A percentile compares a stretch with the other conserved stretches of the same genome.
phyloP scores from a whole-genome alignment of 2,797 vertebrate genomes.

The Falco biarmicus region DNA sequence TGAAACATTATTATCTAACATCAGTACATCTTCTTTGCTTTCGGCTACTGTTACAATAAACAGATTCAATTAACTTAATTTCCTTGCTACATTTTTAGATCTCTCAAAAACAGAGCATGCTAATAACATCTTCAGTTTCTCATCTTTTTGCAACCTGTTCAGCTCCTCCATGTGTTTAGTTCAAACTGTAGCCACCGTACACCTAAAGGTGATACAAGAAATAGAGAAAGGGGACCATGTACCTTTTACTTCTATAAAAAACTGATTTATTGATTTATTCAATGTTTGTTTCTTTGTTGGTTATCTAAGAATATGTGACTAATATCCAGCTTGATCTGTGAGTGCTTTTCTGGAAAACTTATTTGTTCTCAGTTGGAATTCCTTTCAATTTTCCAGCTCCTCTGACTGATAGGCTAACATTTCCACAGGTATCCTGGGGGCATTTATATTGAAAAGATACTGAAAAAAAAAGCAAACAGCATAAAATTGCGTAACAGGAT shows the following conservation, averaged over 20 bases:
- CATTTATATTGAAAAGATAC: not conserved
- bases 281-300: not conserved
- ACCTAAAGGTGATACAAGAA: not conserved
- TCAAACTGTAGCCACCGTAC: not conserved
- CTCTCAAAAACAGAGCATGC: not conserved
- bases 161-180: not conserved
- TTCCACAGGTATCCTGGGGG: not conserved
- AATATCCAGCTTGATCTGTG: not conserved
- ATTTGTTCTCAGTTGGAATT: not conserved
- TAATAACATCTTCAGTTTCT: not conserved
- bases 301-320: not conserved
- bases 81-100: not conserved
- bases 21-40: slow-evolving; percentile 39
- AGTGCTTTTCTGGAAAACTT: not conserved
- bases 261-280: not conserved
- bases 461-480: not conserved
- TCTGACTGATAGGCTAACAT: not conserved
- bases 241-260: not conserved
- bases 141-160: not conserved
- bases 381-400: not conserved
- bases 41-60: slow-evolving; percentile 8
- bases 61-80: slow-evolving; percentile 24
- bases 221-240: not conserved
- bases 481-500: not conserved
- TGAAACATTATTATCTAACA: slow-evolving; percentile 22